These are phyloP conservation scores for Scaeva pyrastri DNA, from an alignment of 2,888 invertebrate genomes.

Conservation along the genomic window DNA sequence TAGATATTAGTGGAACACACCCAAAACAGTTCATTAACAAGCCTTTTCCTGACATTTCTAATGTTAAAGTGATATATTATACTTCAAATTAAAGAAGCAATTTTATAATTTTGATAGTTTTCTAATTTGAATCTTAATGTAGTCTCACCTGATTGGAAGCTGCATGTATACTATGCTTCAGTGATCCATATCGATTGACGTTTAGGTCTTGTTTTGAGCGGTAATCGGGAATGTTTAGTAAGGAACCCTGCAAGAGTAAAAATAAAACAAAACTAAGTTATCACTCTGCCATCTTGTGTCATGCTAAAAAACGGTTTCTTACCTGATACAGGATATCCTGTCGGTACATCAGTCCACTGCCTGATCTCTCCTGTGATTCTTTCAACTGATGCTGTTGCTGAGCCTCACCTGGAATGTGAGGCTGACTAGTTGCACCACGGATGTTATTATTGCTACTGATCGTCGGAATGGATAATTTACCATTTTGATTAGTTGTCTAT, in stretches of 20 bases:
- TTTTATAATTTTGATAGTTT: too few relatives aligned
- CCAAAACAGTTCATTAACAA: too few relatives aligned
- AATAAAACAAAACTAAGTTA: slow-evolving; percentile 40
- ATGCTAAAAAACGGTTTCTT: slow-evolving; percentile 80
- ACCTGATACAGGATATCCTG: slow-evolving; percentile 96
- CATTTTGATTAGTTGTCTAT: slow-evolving; percentile 81
- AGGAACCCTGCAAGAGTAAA: slow-evolving; percentile 83
- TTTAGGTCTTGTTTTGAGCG: slow-evolving; percentile 85
- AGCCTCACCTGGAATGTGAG: slow-evolving; percentile 82
- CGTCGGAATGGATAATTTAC: slow-evolving; percentile 77
- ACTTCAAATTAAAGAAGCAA: too few relatives aligned
- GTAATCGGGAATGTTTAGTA: slow-evolving; percentile 85
- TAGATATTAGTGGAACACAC: too few relatives aligned
- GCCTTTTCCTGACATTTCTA: too few relatives aligned
- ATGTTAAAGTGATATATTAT: too few relatives aligned
- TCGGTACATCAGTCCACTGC: slow-evolving; percentile 92
- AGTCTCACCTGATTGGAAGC: slow-evolving; percentile 78
- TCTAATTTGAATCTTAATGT: too few relatives aligned
- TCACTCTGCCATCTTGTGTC: too few relatives aligned
- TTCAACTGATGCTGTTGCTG: slow-evolving; percentile 72
- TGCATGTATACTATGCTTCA: slow-evolving; percentile 79
- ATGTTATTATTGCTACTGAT: slow-evolving; percentile 79
- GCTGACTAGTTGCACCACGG: slow-evolving; percentile 89
- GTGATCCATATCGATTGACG: slow-evolving; percentile 83
- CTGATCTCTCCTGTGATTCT: slow-evolving; percentile 83